These are phyloP conservation scores for Merops nubicus DNA, from an alignment of 2,113 vertebrate species.

Conservation along the genomic window DNA sequence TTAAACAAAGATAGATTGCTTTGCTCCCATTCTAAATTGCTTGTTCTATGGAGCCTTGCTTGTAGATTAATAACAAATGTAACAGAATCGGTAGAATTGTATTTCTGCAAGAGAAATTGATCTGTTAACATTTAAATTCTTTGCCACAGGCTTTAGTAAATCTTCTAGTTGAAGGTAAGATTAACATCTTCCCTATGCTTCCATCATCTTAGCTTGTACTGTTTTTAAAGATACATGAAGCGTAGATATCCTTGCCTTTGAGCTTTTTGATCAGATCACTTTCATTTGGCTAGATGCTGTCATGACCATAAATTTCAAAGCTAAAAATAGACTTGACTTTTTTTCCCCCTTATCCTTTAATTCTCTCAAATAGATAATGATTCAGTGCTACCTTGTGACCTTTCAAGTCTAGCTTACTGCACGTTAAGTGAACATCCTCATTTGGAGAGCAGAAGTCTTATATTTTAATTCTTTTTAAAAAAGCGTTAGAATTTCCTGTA, in stretches of 20 bases:
- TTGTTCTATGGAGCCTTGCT: background rate
- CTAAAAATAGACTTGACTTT: slow-evolving; percentile 36
- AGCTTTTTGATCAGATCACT: background rate
- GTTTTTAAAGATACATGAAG: slow-evolving; percentile 24
- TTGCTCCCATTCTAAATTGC: background rate
- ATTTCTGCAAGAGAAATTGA: slow-evolving; percentile 27
- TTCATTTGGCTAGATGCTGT: background rate
- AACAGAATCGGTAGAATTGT: background rate
- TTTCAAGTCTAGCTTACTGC: slow-evolving; percentile 4
- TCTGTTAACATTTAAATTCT: slow-evolving; percentile 34
- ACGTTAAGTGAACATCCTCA: background rate
- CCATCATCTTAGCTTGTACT: background rate
- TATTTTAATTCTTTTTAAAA: background rate
- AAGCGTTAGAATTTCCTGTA: background rate
- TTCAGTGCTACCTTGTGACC: background rate
- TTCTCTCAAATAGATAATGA: slow-evolving; percentile 28
- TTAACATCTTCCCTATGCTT: background rate
- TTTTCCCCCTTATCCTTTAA: background rate
- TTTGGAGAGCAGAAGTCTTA: background rate
- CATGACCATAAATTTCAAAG: background rate
- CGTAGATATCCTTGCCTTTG: background rate
- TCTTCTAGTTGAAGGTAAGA: slow-evolving; percentile 28
- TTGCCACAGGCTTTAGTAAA: slow-evolving; percentile 11
- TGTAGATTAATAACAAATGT: slow-evolving; percentile 13
- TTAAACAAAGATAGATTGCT: background rate